Percentiles rank a stretch among this genome's conserved stretches.
phyloP scores from a whole-genome alignment of 2,797 vertebrate genomes.

The Xiphophorus birchmanni region DNA sequence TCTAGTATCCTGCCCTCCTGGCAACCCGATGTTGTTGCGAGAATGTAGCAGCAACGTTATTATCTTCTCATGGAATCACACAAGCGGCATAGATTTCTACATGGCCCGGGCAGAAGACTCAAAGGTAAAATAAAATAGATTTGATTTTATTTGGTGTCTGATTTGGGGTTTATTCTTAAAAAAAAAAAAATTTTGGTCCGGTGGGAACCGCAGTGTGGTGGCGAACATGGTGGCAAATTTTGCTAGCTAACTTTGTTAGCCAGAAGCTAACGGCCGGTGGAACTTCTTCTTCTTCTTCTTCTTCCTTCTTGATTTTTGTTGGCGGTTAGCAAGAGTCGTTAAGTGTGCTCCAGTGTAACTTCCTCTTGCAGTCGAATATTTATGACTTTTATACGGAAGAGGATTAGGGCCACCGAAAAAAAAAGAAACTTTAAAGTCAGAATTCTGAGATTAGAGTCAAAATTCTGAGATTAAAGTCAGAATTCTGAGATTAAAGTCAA shows the following conservation, averaged over 20 bases:
- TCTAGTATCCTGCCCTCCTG: constrained; percentile 78
- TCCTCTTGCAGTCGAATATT: background rate
- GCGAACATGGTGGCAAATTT: background rate
- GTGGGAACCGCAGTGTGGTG: background rate
- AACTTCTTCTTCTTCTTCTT: too few relatives aligned
- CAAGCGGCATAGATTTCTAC: constrained; percentile 66
- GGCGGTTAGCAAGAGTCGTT: too few relatives aligned
- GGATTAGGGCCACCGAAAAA: too few relatives aligned
- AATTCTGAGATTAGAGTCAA: too few relatives aligned
- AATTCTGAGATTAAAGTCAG: too few relatives aligned
- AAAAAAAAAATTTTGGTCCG: background rate
- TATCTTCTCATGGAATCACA: constrained; percentile 76
- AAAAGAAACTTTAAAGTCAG: too few relatives aligned
- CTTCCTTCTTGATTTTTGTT: background rate
- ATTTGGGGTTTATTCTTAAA: too few relatives aligned
- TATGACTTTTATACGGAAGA: too few relatives aligned
- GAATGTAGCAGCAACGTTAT: constrained; percentile 79
- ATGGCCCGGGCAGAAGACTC: constrained; percentile 65
- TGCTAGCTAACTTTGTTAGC: too few relatives aligned
- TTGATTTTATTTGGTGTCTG: background rate
- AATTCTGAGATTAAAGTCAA: too few relatives aligned
- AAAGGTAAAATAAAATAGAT: constrained; percentile 45
- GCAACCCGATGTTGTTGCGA: constrained; percentile 66
- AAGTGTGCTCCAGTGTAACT: background rate
- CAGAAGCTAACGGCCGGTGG: too few relatives aligned